Conservation (phyloP, 1,140 invertebrate genomes). For the Microplitis mediator region DNA sequence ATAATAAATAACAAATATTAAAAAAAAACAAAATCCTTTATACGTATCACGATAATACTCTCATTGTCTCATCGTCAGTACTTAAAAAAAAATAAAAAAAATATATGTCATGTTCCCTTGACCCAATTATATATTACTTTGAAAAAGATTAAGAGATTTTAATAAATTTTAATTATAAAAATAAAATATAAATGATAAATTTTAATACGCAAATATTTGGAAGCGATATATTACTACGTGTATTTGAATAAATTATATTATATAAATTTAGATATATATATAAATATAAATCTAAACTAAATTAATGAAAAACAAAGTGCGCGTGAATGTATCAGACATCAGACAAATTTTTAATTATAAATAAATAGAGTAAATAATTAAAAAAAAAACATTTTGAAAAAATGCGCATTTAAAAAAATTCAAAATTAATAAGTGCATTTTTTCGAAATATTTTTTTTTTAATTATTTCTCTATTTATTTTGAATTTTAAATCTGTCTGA, state of each 20-base stretch:
- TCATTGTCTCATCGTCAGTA: slow-evolving; percentile 52
- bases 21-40: slow-evolving; percentile 47
- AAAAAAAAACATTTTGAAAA: no score
- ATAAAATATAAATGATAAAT: neutral
- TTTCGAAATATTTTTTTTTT: no score
- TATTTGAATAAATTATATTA: slow-evolving; percentile 14
- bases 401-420: no score
- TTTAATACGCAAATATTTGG: slow-evolving; percentile 45
- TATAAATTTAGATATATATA: neutral
- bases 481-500: no score
- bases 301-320: neutral
- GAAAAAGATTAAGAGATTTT: slow-evolving; percentile 36
- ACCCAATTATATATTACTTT: slow-evolving; percentile 31
- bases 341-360: no score
- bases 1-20: slow-evolving; percentile 41
- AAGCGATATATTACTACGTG: slow-evolving; percentile 1
- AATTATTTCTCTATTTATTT: no score
- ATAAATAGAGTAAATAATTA: no score
- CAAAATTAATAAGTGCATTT: no score
- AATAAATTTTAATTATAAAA: neutral
- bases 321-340: no score
- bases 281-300: slow-evolving; percentile 35
- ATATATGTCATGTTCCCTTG: slow-evolving; percentile 11
- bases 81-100: slow-evolving; percentile 45
- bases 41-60: slow-evolving; percentile 40